Evolutionary conservation across 2,113 vertebrate genomes (phyloP), one percentile per base, ranked within the genome.

Genomic region (Seriola quinqueradiata): DNA sequence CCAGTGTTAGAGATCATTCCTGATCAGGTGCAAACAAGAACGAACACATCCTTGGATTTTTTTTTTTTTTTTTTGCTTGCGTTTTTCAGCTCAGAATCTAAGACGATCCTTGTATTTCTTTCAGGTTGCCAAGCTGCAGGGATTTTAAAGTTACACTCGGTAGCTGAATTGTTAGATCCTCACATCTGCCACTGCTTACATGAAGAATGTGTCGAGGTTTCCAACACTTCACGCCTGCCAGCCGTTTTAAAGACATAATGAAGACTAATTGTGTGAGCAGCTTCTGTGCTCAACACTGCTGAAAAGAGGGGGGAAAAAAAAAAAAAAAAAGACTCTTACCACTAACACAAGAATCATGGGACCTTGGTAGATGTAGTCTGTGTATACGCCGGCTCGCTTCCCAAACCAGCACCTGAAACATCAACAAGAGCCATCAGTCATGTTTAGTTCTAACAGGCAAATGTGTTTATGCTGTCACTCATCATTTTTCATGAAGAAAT

Each of bases 341-440:
- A 99, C 95, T 28, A 99, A 93, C 84, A 99, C 98, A 25, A 99
- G 94, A 71, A 99, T 99, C 96, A 99, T 99, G 63, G 98, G 98
- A 1, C 98, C 98, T 89, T 99, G 98, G 92, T 99, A 99, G 93
- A 99, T 99, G 92, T 99, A 99, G 89, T 99, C 98, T 0, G 97
- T 99, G 76, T 98, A 99, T 14, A 99, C 96, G 16, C 98, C 98
- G 0, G 97, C 93, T 63, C 93, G 90, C 92, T 99, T 99, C 89
- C 98, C 98, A 91, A 99, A 99, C 98, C 98, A 99, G 96, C 98
- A 99, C 92, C 98, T 99, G 90, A 67, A 94, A 92, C 2, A 9
- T 19, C 16, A 67, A 70, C 48, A 73, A 28, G 40, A 52, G 60
- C 69, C 55, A 23, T 83, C 71, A 69, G 60, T 69, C 48, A 34